A percentile compares a stretch with the other conserved stretches of the same genome.
Evolutionary conservation across 2,888 invertebrate genomes (phyloP).

Genomic region (Zygothrica quintamaculata): DNA sequence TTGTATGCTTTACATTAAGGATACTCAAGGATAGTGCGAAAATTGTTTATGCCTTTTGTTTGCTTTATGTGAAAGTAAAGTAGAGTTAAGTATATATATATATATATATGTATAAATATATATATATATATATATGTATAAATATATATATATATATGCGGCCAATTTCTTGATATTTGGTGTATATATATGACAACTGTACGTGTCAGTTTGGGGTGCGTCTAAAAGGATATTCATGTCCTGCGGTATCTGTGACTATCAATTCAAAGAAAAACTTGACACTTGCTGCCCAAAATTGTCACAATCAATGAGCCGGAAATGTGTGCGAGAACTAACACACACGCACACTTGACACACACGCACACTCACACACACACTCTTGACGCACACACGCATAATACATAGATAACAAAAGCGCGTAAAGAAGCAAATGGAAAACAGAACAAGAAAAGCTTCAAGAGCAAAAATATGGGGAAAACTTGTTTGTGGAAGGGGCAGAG

Average conservation of each 20-base stretch:
- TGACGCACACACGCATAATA: constrained; percentile 1
- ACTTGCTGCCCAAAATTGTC: constrained; percentile 55
- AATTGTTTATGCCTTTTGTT: too few relatives aligned
- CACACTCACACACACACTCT: constrained; percentile 11
- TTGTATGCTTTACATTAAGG: too few relatives aligned
- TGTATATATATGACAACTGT: constrained; percentile 1
- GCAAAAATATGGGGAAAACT: too few relatives aligned
- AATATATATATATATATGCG: too few relatives aligned
- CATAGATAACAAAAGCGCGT: constrained; percentile 9
- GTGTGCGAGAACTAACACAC: constrained; percentile 33
- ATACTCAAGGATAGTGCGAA: too few relatives aligned
- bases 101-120: too few relatives aligned
- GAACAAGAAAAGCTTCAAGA: too few relatives aligned
- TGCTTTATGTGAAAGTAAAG: too few relatives aligned
- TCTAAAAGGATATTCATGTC: constrained; percentile 36
- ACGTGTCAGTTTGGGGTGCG: constrained; percentile 9
- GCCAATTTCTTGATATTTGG: too few relatives aligned
- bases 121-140: too few relatives aligned
- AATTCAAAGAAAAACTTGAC: constrained; percentile 68
- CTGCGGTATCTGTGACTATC: constrained; percentile 61
- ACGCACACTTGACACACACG: constrained; percentile 8
- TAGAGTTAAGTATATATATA: too few relatives aligned
- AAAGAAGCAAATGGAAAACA: constrained; percentile 16
- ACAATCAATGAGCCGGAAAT: constrained; percentile 69
- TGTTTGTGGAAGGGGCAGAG: background rate